A percentile compares a stretch with the other conserved stretches of the same genome.
Conservation (phyloP, 2,888 invertebrate species). For the Papilio gigon region DNA sequence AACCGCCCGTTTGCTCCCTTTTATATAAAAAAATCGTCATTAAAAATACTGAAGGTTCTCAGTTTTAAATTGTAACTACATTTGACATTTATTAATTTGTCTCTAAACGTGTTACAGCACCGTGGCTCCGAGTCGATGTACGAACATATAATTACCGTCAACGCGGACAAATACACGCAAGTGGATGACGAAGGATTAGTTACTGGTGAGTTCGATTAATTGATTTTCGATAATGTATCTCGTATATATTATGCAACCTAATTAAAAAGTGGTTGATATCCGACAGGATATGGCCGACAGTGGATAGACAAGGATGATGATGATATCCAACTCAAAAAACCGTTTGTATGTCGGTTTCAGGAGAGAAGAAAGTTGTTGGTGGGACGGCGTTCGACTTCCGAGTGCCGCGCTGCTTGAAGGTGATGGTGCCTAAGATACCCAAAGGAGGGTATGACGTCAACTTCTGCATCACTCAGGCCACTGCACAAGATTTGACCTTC, state of each 20-base stretch:
- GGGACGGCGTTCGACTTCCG: constrained; percentile 89
- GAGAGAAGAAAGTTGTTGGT: constrained; percentile 86
- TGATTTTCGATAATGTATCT: no score
- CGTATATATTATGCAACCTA: no score
- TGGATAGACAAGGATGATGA: no score
- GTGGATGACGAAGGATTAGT: constrained; percentile 87
- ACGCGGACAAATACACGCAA: constrained; percentile 89
- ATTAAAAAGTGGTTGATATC: no score
- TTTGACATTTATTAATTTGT: not conserved
- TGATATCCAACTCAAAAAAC: no score
- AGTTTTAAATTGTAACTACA: no score
- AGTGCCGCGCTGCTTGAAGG: constrained; percentile 84
- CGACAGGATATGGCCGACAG: no score
- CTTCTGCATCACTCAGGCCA: constrained; percentile 87
- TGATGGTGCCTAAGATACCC: constrained; percentile 85
- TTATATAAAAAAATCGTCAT: no score
- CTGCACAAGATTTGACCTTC: constrained; percentile 80
- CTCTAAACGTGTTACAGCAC: constrained; percentile 68
- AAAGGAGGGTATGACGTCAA: constrained; percentile 91
- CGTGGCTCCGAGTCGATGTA: constrained; percentile 84
- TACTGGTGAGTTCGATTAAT: constrained; percentile 85
- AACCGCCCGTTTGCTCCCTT: no score
- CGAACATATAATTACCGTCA: constrained; percentile 87
- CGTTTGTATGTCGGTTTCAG: constrained; percentile 67
- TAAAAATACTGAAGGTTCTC: no score